These are phyloP conservation scores for human DNA, from an alignment of 2,113 vertebrate species.

Conservation along the genomic window DNA sequence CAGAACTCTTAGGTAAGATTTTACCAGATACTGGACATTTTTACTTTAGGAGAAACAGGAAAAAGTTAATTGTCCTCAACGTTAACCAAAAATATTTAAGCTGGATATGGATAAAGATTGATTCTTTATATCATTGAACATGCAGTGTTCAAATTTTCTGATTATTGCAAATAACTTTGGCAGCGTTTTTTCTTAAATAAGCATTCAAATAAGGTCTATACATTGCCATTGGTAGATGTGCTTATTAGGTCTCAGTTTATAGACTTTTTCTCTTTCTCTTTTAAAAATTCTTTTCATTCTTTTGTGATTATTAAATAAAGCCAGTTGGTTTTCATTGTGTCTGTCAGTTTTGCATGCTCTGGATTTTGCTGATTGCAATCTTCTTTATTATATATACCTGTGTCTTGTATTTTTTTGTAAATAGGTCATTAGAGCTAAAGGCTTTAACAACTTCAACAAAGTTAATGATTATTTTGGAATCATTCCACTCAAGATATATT, in stretches of 20 bases:
- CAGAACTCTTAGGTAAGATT: conserved; percentile 85
- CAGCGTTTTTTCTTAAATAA: neutral
- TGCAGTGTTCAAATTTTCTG: neutral
- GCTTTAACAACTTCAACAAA: neutral
- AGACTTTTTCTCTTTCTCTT: neutral
- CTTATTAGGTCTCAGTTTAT: neutral
- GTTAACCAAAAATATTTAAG: neutral
- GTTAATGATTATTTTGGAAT: neutral
- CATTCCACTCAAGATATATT: neutral
- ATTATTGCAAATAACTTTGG: neutral
- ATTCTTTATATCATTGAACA: neutral
- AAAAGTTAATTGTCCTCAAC: neutral
- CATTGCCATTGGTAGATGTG: neutral
- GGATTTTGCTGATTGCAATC: neutral
- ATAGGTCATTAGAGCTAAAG: neutral
- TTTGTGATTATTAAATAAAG: neutral
- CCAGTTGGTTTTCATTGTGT: neutral
- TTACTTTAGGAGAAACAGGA: neutral
- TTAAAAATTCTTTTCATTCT: neutral
- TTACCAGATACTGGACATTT: neutral
- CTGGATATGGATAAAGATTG: neutral
- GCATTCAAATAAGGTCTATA: neutral
- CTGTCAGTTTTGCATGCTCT: neutral
- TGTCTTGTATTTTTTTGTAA: neutral
- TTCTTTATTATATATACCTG: neutral